Percentiles rank a stretch among this genome's conserved stretches.
Conservation (phyloP, 2,113 vertebrate species). For the Vireo altiloquus region DNA sequence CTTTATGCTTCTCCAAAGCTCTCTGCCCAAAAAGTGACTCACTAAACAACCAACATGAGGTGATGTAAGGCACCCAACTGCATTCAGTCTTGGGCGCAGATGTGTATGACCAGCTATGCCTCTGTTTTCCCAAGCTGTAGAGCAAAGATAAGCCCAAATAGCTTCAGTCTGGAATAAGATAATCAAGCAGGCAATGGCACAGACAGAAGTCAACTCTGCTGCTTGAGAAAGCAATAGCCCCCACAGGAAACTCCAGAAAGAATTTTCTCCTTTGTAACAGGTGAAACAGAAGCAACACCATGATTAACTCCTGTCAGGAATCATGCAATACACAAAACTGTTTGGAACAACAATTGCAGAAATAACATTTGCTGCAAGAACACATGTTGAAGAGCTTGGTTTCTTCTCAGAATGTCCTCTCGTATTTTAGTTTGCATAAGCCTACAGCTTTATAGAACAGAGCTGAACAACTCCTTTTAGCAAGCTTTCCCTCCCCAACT, state of each 20-base stretch:
- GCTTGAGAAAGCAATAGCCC: neutral
- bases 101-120: constrained; percentile 2
- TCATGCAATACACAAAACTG: neutral
- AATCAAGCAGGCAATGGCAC: neutral
- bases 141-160: constrained; percentile 44
- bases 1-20: constrained; percentile 7
- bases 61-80: constrained; percentile 36
- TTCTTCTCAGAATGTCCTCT: neutral
- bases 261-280: neutral
- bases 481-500: neutral
- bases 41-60: constrained; percentile 31
- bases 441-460: neutral
- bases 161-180: constrained; percentile 18
- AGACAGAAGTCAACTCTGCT: neutral
- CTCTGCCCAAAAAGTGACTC: constrained; percentile 50
- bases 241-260: neutral
- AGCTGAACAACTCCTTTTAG: neutral
- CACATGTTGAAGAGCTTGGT: neutral
- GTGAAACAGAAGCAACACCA: neutral
- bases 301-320: neutral
- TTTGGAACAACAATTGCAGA: neutral
- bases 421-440: neutral
- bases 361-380: neutral
- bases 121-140: constrained; percentile 38
- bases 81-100: neutral